These are phyloP conservation scores for Chiroxiphia lanceolata DNA, from an alignment of 2,797 vertebrate genomes.

Conservation along the genomic window DNA sequence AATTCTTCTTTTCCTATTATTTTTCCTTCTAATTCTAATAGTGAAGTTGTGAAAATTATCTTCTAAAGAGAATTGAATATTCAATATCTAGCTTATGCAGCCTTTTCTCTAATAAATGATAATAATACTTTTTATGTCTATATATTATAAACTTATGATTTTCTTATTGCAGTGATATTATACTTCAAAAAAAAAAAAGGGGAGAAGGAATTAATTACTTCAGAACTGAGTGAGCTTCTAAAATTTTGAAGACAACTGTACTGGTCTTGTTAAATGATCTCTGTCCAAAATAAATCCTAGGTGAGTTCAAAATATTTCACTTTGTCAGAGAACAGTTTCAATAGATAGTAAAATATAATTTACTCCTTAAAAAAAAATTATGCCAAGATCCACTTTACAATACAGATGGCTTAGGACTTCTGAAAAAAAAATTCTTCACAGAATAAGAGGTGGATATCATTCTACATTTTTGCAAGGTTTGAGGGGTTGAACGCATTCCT, in stretches of 20 bases:
- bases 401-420: not conserved
- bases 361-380: not conserved
- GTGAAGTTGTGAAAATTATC: not conserved
- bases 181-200: not conserved
- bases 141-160: not conserved
- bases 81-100: not conserved
- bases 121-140: not conserved
- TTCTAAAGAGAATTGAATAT: not conserved
- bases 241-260: slow-evolving; percentile 44
- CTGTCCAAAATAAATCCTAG: not conserved
- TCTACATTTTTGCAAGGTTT: not conserved
- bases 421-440: not conserved
- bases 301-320: slow-evolving; percentile 3
- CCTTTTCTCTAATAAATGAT: not conserved
- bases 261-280: not conserved
- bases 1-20: not conserved
- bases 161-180: not conserved
- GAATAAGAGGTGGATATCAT: not conserved
- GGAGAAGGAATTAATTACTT: not conserved
- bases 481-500: not conserved
- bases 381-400: not conserved
- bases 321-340: slow-evolving; percentile 1
- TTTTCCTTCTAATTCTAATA: not conserved
- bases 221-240: not conserved
- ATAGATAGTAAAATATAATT: not conserved